phyloP scores from a whole-genome alignment of 1,140 invertebrate species.

The Mycetomoellerius zeteki region DNA sequence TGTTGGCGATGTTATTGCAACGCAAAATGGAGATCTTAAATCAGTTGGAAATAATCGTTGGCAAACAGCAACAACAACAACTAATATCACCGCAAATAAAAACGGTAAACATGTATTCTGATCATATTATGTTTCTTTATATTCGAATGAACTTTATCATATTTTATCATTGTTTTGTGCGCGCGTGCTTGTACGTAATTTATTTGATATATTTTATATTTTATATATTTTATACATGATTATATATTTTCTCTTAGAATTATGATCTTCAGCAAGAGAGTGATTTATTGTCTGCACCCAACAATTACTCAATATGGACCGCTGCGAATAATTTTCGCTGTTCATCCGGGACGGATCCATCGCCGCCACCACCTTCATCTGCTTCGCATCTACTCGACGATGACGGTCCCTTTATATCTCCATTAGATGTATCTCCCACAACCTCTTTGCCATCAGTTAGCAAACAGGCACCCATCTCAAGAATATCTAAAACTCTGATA shows the following conservation, averaged over 20 bases:
- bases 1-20: slow-evolving; percentile 89
- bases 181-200: no score
- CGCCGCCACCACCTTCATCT: background rate
- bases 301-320: slow-evolving; percentile 86
- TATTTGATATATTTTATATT: background rate
- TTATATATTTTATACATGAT: background rate
- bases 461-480: slow-evolving; percentile 94
- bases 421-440: slow-evolving; percentile 88
- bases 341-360: slow-evolving; percentile 12
- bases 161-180: background rate
- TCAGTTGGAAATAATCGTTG: slow-evolving; percentile 90
- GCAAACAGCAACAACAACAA: slow-evolving; percentile 83
- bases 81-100: slow-evolving; percentile 80
- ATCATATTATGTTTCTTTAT: background rate
- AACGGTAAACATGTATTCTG: slow-evolving; percentile 73
- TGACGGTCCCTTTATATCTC: slow-evolving; percentile 87
- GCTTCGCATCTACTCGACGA: slow-evolving; percentile 88
- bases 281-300: slow-evolving; percentile 80
- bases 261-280: slow-evolving; percentile 80
- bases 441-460: slow-evolving; percentile 88
- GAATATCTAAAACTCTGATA: slow-evolving; percentile 87
- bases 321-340: slow-evolving; percentile 67
- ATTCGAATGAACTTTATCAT: background rate
- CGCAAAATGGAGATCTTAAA: slow-evolving; percentile 90
- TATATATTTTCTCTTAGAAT: slow-evolving; percentile 76